These are phyloP conservation scores for Romanogobio albipinnatus DNA, from an alignment of 2,113 vertebrate genomes.

Conservation along the genomic window DNA sequence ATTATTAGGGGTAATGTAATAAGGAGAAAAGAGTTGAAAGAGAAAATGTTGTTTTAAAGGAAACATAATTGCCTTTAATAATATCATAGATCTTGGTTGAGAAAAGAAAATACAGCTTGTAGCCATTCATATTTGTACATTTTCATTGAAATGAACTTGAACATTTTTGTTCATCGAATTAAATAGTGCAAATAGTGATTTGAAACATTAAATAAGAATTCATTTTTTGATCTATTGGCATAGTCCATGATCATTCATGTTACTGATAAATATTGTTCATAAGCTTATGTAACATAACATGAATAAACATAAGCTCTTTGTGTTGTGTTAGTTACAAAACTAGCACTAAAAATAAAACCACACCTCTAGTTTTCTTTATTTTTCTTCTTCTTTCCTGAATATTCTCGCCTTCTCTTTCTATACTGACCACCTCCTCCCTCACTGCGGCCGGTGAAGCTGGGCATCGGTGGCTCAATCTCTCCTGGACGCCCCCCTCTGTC, in stretches of 20 bases:
- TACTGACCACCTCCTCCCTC: conserved; percentile 61
- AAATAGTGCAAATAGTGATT: background rate
- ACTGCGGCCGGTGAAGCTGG: conserved; percentile 75
- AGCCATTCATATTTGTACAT: conserved; percentile 4
- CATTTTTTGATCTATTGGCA: background rate
- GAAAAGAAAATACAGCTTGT: background rate
- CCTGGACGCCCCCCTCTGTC: conserved; percentile 86
- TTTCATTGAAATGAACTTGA: conserved; percentile 18
- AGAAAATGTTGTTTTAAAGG: background rate
- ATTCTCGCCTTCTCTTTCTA: conserved; percentile 43
- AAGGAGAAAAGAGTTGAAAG: background rate
- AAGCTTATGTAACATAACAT: no score
- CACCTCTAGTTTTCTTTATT: conserved; percentile 39
- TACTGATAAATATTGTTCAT: background rate
- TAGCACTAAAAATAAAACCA: background rate
- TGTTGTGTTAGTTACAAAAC: background rate
- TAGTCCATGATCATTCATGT: background rate
- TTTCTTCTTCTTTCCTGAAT: conserved; percentile 53
- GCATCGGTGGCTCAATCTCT: conserved; percentile 88
- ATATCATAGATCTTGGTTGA: background rate
- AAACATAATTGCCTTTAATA: conserved; percentile 9
- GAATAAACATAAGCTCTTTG: background rate
- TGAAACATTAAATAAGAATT: conserved; percentile 1
- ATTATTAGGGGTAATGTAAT: background rate
- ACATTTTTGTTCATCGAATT: background rate